Percentiles rank a stretch among this genome's conserved stretches.
These are phyloP conservation scores for Azorinus chamasolen DNA, from an alignment of 2,888 invertebrate species.

Conservation along the genomic window DNA sequence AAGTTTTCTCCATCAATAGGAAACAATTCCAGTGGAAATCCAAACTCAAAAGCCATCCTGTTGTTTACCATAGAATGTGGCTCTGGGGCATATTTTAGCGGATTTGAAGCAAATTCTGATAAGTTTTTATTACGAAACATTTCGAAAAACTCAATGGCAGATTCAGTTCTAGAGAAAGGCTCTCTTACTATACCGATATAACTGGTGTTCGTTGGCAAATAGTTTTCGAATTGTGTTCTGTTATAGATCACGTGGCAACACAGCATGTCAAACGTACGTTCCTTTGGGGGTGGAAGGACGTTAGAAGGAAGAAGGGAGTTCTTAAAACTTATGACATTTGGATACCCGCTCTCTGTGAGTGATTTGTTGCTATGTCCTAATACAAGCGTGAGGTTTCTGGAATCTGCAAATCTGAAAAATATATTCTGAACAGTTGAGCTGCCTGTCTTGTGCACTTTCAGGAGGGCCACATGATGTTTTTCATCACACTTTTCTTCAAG, in stretches of 20 bases:
- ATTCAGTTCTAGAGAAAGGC: constrained; percentile 66
- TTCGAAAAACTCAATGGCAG: constrained; percentile 60
- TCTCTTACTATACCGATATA: constrained; percentile 72
- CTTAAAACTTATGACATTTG: constrained; percentile 61
- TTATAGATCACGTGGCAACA: constrained; percentile 75
- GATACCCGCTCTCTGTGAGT: too few species aligned
- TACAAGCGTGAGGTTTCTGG: too few species aligned
- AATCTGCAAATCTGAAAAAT: too few species aligned
- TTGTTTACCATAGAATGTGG: constrained; percentile 58
- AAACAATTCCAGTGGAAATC: constrained; percentile 41
- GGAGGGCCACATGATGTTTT: too few species aligned
- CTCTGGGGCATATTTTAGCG: constrained; percentile 58
- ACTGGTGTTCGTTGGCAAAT: constrained; percentile 64
- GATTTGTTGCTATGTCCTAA: too few species aligned
- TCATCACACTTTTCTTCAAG: too few species aligned
- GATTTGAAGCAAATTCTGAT: constrained; percentile 59
- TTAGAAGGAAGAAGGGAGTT: constrained; percentile 45
- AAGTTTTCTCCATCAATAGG: constrained; percentile 10
- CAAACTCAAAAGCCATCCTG: constrained; percentile 67
- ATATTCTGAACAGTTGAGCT: too few species aligned
- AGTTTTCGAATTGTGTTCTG: constrained; percentile 36
- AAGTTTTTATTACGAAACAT: constrained; percentile 13
- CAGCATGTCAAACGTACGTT: constrained; percentile 65
- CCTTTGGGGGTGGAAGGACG: constrained; percentile 55
- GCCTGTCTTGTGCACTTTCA: too few species aligned